Base-by-base conservation (phyloP, 2,113 vertebrate genomes). In the Pionites leucogaster region DNA sequence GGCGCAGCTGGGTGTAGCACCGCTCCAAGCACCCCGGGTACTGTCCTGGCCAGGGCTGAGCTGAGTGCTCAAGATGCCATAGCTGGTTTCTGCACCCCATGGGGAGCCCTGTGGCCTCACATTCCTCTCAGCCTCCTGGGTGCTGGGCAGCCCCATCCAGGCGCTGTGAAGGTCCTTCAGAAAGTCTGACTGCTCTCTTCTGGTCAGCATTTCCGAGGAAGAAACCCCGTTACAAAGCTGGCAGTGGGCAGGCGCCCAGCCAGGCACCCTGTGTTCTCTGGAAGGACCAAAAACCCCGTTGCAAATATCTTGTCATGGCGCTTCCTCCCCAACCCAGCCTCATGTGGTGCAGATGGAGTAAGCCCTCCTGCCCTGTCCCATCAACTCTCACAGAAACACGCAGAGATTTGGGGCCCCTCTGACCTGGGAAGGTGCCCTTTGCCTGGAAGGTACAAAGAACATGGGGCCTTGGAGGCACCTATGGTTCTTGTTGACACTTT, bases 61-160 rank as follows among this genome's bases (percentile, higher is more conserved):
- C 24, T 0, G 0, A 28, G 7, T 50, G 24, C 18, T 79, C 13
- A 4, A 1, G 37, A 20, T 44, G 50, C 72, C 35, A 20, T 0
- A 0, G 6, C 19, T 81, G 46, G 9, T 33, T 67, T 68, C 41
- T 25, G 20, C 10, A 39, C 49, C 19, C 11, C 1, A 1, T 29
- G 37, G 39, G 46, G 24, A 15, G 24, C 24, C 4, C 28, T 4
- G 14, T 23, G 49, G 25, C 18, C 23, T 68, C 27, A 29, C 10
- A 17, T 57, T 17, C 41, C 11, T 31, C 35, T 31, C 63, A 39
- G 37, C 31, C 28, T 67, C 37, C 31, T 25, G 8, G 7, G 29
- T 13, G 5, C 67, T 42, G 62, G 20, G n/a, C 35, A 44, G 63
- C 33, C 53, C 59, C 27, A 35, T 46, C 13, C 85, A 46, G 57